Percentiles rank a stretch among this genome's conserved stretches.
Evolutionary conservation across 2,113 vertebrate species (phyloP).

Genomic region (Cairina moschata): DNA sequence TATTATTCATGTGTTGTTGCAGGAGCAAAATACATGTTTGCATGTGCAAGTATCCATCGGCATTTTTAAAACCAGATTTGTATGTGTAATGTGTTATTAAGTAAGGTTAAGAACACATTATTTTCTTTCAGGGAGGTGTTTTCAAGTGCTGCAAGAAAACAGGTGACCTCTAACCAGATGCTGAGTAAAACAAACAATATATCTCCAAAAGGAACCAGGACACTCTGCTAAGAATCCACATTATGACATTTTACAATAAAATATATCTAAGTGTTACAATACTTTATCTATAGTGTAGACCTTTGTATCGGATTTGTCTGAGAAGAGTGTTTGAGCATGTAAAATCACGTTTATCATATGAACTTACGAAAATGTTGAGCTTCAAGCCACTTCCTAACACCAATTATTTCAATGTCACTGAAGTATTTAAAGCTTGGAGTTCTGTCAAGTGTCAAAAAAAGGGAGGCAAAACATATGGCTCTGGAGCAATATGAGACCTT

Average conservation of each 20-base stretch:
- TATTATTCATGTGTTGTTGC: not conserved
- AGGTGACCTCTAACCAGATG: not conserved
- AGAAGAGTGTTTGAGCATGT: not conserved
- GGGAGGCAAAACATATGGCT: not conserved
- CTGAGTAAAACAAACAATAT: not conserved
- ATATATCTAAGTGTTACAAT: not conserved
- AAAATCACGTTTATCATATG: not conserved
- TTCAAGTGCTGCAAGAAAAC: not conserved
- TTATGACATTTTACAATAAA: not conserved
- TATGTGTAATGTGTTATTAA: not conserved
- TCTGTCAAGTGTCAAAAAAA: not conserved
- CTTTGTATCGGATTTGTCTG: not conserved
- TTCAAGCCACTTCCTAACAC: not conserved
- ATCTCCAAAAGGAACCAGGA: not conserved
- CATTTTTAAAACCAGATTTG: not conserved
- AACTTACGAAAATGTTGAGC: not conserved
- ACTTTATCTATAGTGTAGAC: not conserved
- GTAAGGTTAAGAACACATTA: not conserved
- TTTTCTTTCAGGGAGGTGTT: not conserved
- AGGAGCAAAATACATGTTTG: not conserved
- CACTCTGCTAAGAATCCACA: not conserved
- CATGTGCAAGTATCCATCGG: not conserved
- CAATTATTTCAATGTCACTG: not conserved
- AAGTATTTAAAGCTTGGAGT: not conserved
- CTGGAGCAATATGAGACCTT: not conserved